These are phyloP conservation scores for Porites lutea DNA, from an alignment of 64 coral and sea anemone genomes.

Conservation along the genomic window DNA sequence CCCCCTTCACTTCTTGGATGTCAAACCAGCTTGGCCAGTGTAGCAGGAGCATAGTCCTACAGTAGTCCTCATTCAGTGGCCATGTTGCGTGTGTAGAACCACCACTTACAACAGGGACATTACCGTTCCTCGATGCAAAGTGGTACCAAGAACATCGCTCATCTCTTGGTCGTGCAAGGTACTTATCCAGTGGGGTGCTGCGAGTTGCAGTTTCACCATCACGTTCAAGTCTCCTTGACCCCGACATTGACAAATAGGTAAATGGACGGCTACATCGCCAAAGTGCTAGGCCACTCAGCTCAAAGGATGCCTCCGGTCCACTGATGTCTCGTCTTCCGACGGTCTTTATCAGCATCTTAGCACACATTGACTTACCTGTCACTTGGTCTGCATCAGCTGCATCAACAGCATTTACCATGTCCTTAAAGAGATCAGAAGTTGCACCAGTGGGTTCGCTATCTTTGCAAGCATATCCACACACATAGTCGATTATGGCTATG, in stretches of 20 bases:
- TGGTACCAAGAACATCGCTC: not conserved
- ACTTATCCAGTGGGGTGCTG: not conserved
- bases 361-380: constrained; percentile 17
- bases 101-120: constrained; percentile 38
- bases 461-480: not conserved
- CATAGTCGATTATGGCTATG: constrained; percentile 35
- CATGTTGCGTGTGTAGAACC: constrained; percentile 34
- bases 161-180: constrained; percentile 17
- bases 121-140: not conserved
- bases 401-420: not conserved
- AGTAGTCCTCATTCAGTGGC: not conserved
- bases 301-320: not conserved
- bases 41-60: not conserved
- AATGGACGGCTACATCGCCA: not conserved
- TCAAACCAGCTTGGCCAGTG: not conserved
- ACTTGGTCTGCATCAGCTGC: not conserved
- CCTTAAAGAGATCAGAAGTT: constrained; percentile 42
- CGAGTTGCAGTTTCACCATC: constrained; percentile 7
- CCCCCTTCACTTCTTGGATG: not conserved
- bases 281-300: not conserved
- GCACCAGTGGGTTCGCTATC: constrained; percentile 48
- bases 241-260: not conserved
- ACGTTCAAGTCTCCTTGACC: not conserved
- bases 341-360: not conserved
- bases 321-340: not conserved